A percentile compares a stretch with the other conserved stretches of the same genome.
Conservation (phyloP, 2,888 invertebrate species). For the Rhorus exstirpatorius region DNA sequence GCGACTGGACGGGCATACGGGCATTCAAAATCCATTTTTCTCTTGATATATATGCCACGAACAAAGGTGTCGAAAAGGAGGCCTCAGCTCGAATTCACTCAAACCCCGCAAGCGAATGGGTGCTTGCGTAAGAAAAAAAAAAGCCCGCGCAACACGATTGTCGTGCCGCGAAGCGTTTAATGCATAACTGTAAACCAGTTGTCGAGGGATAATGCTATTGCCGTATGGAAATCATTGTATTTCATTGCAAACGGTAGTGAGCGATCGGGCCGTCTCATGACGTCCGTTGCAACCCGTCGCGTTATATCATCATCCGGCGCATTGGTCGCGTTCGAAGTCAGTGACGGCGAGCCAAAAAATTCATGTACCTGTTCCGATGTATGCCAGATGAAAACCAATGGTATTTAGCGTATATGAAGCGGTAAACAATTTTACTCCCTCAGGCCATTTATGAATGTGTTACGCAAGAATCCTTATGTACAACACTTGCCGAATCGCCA, state of each 20-base stretch:
- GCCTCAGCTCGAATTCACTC: constrained; percentile 26
- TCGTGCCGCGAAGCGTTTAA: constrained; percentile 72
- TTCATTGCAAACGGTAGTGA: constrained; percentile 75
- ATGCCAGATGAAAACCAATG: constrained; percentile 41
- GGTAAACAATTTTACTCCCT: constrained; percentile 79
- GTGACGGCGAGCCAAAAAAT: constrained; percentile 40
- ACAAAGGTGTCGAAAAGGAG: constrained; percentile 32
- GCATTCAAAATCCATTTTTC: constrained; percentile 33
- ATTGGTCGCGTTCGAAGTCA: constrained; percentile 36
- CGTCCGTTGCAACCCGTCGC: constrained; percentile 38
- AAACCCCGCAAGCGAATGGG: constrained; percentile 29
- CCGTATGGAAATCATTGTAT: constrained; percentile 80
- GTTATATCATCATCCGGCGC: constrained; percentile 55
- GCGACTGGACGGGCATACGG: background rate
- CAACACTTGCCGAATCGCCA: background rate
- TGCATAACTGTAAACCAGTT: constrained; percentile 80
- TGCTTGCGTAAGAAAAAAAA: constrained; percentile 63
- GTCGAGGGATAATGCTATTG: constrained; percentile 77
- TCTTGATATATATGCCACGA: constrained; percentile 23
- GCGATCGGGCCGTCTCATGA: constrained; percentile 43
- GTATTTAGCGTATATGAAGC: constrained; percentile 24
- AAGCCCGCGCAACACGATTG: constrained; percentile 47
- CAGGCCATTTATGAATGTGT: constrained; percentile 72
- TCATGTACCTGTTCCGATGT: constrained; percentile 23
- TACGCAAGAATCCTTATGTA: constrained; percentile 64